Evolutionary conservation across 2,113 vertebrate genomes (phyloP).

Genomic region (Menura novaehollandiae): DNA sequence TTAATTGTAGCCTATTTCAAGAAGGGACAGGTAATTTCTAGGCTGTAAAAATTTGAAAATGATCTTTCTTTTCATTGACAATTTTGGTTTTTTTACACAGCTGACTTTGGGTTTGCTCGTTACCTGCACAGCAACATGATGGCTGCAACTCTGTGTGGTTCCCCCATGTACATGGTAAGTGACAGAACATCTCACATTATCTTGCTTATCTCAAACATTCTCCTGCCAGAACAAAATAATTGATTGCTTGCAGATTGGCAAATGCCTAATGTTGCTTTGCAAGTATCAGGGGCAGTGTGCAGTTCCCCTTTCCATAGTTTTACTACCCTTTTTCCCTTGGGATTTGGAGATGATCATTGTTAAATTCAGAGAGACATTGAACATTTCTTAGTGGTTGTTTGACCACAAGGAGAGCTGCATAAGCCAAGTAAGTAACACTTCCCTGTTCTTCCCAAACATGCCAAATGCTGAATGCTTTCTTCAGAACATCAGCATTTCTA

Average conservation of each 20-base stretch:
- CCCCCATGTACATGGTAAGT: constrained; percentile 99
- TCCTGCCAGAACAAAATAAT: background rate
- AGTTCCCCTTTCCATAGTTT: background rate
- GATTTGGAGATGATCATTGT: background rate
- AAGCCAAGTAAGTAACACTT: background rate
- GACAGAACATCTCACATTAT: background rate
- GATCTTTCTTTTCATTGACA: background rate
- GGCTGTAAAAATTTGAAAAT: background rate
- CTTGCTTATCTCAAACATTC: background rate
- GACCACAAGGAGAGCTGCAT: background rate
- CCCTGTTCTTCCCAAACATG: background rate
- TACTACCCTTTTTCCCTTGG: background rate
- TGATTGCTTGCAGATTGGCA: background rate
- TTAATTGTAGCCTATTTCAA: background rate
- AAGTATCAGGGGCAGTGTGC: background rate
- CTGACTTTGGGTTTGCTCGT: constrained; percentile 97
- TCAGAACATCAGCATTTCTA: background rate
- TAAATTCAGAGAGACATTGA: background rate
- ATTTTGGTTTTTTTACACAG: constrained; percentile 72
- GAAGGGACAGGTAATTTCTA: background rate
- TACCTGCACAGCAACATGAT: constrained; percentile 99
- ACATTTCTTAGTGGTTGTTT: background rate
- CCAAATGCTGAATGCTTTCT: background rate
- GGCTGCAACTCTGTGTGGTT: constrained; percentile 95
- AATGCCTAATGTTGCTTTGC: background rate